These are phyloP conservation scores for Ochropacha duplaris DNA, from an alignment of 2,888 invertebrate genomes.

Conservation along the genomic window DNA sequence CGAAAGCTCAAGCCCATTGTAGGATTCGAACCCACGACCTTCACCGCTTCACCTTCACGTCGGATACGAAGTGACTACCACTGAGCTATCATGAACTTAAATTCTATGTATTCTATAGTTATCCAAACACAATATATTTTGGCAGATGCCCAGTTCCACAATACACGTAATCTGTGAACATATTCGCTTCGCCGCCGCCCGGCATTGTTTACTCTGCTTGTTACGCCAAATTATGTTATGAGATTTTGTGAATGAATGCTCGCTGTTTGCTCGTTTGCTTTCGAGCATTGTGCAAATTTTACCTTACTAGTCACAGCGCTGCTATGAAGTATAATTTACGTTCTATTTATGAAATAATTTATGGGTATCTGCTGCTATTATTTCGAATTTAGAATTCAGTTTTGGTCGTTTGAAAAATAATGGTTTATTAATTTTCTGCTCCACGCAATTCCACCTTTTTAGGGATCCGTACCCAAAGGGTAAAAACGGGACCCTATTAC, in stretches of 20 bases:
- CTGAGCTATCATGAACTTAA: no score
- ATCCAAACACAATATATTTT: background rate
- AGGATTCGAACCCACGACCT: no score
- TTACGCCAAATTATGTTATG: slow-evolving; percentile 32
- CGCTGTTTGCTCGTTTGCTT: background rate
- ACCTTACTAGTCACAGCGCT: background rate
- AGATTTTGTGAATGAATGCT: slow-evolving; percentile 25
- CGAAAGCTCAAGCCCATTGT: no score
- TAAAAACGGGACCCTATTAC: no score
- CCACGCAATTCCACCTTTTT: no score
- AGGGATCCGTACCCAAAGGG: no score
- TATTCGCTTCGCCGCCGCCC: slow-evolving; percentile 23
- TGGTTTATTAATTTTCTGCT: no score
- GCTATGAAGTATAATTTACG: background rate
- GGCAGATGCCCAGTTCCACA: background rate
- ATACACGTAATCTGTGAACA: slow-evolving; percentile 24
- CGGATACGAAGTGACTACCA: no score
- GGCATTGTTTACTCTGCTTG: slow-evolving; percentile 32
- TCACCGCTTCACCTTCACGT: no score
- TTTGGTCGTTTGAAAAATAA: no score
- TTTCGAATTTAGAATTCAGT: background rate
- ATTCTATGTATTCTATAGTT: no score
- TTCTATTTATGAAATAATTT: background rate
- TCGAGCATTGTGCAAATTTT: background rate
- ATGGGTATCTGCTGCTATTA: background rate